Evolutionary conservation across 2,797 vertebrate species (phyloP), one percentile per base, ranked within the genome.

Genomic region (Coracias cyanogaster): DNA sequence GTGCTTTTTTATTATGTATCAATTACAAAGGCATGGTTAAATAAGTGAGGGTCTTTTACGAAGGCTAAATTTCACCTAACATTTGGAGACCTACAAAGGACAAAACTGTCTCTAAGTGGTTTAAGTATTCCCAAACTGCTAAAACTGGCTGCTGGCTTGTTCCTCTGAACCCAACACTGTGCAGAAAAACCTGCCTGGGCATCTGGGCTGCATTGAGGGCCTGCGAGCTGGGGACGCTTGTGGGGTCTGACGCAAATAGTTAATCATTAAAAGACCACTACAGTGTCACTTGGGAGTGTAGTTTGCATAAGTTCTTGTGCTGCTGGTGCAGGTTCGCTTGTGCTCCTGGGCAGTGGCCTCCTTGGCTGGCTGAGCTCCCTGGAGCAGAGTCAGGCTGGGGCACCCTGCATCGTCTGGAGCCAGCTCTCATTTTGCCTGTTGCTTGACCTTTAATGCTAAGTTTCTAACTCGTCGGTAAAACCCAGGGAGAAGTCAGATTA

Each of bases 401-500:
- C 39, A 67, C 12, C 13, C 13, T 5, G 20, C 4, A 0, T 8
- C 13, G 1, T 18, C 46, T 9, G 33, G 37, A 76, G 28, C 29
- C 3, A 6, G 12, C 41, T 60, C 61, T 19, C 7, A 0, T 61
- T 90, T 82, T 39, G 20, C 52, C 39, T 28, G 3, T 83, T 93
- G 57, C 52, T 52, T 66, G n/a, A 15, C 29, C 29, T 77, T 78
- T 65, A 29, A 49, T 12, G 8, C 58, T 29, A 62, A 29, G 21
- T 77, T 82, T 71, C 82, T 57, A 3, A 85, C 48, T 78, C 31
- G 18, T 57, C 1, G 0, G 29, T 80, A 80, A 90, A 92, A 91
- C 35, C n/a, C 43, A 70, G 71, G 84, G 67, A 96, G 79, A 89
- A 94, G 60, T 73, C 79, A 82, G 74, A 89, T 94, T 93, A 95